Percentiles rank a stretch among this genome's conserved stretches.
These are phyloP conservation scores for Dexiosoma caninum DNA, from an alignment of 2,888 invertebrate species.

Conservation along the genomic window DNA sequence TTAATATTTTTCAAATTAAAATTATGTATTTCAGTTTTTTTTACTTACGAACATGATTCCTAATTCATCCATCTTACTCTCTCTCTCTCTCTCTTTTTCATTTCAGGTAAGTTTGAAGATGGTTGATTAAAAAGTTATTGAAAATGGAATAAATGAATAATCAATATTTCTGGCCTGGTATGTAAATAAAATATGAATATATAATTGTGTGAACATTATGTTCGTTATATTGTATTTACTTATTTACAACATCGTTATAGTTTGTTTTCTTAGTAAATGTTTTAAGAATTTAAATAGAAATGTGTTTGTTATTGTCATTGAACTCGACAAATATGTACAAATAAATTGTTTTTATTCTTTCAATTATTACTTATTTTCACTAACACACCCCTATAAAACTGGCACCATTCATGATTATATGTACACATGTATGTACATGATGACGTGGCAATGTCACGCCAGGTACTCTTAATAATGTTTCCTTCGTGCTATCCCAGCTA, in stretches of 20 bases:
- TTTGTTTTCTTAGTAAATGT: no score
- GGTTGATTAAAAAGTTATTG: not conserved
- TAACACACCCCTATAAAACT: no score
- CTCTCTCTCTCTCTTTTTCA: not conserved
- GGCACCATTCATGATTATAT: slow-evolving; percentile 6
- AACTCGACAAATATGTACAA: not conserved
- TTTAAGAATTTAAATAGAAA: no score
- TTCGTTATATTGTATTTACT: no score
- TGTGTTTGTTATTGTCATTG: slow-evolving; percentile 21
- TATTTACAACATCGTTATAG: no score
- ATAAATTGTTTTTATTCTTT: not conserved
- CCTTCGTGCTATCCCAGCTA: no score
- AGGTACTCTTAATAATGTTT: no score
- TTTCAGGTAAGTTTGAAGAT: slow-evolving; percentile 36
- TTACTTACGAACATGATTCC: not conserved
- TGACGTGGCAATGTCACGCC: slow-evolving; percentile 33
- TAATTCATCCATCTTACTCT: not conserved
- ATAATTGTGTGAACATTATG: not conserved
- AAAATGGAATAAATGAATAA: not conserved
- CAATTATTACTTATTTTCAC: not conserved
- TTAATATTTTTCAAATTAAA: not conserved
- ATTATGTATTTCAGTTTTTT: not conserved
- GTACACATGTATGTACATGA: no score
- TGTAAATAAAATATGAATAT: slow-evolving; percentile 4
- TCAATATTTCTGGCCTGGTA: slow-evolving; percentile 10